Evolutionary conservation across 2,113 vertebrate genomes (phyloP).

Genomic region (Geococcyx californianus): DNA sequence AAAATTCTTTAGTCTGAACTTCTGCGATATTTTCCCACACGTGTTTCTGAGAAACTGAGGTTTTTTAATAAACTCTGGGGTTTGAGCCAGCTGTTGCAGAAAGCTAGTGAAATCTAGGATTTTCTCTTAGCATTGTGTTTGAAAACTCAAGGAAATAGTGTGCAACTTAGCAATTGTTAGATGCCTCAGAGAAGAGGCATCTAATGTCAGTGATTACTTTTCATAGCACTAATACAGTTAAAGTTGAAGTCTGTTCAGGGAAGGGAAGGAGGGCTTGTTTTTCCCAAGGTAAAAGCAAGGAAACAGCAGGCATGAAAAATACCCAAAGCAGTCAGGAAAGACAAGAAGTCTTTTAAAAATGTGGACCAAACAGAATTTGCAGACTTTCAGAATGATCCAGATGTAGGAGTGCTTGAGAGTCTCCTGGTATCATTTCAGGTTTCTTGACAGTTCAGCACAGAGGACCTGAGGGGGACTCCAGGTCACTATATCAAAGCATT

Average conservation of each 20-base stretch:
- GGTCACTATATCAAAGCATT: background rate
- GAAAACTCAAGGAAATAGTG: background rate
- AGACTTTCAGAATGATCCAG: background rate
- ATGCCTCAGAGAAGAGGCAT: background rate
- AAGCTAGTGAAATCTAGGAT: background rate
- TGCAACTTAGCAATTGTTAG: background rate
- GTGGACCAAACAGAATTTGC: background rate
- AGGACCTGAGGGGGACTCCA: background rate
- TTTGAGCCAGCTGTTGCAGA: background rate
- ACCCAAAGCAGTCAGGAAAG: background rate
- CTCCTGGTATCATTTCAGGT: background rate
- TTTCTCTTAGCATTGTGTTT: background rate
- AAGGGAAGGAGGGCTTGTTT: background rate
- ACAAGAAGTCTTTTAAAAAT: background rate
- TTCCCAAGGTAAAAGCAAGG: background rate
- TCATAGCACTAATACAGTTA: background rate
- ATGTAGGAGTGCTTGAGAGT: background rate
- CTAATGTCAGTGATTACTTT: background rate
- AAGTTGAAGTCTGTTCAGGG: background rate
- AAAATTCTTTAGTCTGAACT: background rate
- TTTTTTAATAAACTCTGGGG: background rate
- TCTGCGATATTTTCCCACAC: background rate
- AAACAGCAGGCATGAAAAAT: background rate
- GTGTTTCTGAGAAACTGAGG: background rate
- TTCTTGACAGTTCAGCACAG: background rate